These are phyloP conservation scores for Drosophila asahinai DNA, from an alignment of 1,140 invertebrate species.

Conservation along the genomic window DNA sequence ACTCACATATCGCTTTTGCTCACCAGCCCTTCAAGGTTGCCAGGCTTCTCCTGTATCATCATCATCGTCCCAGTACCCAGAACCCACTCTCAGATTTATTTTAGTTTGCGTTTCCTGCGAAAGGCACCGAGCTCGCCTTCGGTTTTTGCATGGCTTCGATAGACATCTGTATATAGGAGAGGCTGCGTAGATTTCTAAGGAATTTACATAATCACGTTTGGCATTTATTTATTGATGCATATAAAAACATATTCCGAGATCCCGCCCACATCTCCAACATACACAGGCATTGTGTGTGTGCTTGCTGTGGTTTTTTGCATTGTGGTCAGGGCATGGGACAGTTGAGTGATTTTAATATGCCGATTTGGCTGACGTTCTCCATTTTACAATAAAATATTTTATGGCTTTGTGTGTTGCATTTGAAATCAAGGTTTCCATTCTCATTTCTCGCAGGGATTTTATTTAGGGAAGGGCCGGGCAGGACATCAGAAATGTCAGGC, in stretches of 20 bases:
- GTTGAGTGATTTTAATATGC: conserved; percentile 77
- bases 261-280: conserved; percentile 2
- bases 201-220: conserved; percentile 83
- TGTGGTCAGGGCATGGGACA: conserved; percentile 61
- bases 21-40: conserved; percentile 39
- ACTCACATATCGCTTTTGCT: conserved; percentile 37
- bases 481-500: conserved; percentile 26
- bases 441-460: not conserved
- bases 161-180: conserved; percentile 27
- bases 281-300: conserved; percentile 10
- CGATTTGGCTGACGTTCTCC: conserved; percentile 56
- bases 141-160: conserved; percentile 42
- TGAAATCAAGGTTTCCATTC: conserved; percentile 61
- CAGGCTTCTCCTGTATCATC: conserved; percentile 30
- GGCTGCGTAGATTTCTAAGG: conserved; percentile 67
- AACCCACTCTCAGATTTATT: conserved; percentile 40
- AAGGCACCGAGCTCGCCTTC: conserved; percentile 26
- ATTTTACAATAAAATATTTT: conserved; percentile 74
- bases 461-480: not conserved
- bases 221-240: conserved; percentile 84
- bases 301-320: conserved; percentile 27
- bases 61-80: conserved; percentile 4
- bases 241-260: conserved; percentile 68
- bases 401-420: conserved; percentile 76
- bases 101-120: conserved; percentile 51